Evolutionary conservation across 2,888 invertebrate genomes (phyloP), one percentile per base, ranked within the genome.

Genomic region (Tetanocera ferruginea): DNA sequence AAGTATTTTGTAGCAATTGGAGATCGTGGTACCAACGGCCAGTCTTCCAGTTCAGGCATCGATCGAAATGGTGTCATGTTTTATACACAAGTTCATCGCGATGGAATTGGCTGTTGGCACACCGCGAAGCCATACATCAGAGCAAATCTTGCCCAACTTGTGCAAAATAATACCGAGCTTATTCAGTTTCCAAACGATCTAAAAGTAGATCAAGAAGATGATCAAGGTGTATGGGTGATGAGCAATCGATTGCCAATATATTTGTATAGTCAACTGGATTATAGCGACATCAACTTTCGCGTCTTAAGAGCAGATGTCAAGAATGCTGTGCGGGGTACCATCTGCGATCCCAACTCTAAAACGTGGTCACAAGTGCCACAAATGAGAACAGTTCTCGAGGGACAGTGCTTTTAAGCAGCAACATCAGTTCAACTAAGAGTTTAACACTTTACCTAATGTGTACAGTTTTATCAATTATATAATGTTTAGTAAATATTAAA

Each of bases 91-190:
- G 94, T 96, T 0, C 93, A 94, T 72, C 91, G 93, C 76, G 95
- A 96, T 85, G 93, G 93, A 19, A 90, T 96, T 0, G 95, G 94
- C 62, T 96, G 96, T 85, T 96, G 96, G 96, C 94, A 96, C 83
- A 93, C 93, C 0, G 91, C 91, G 0, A 95, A 94, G 83, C 92
- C 93, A 0, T 95, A 95, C 85, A 91, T 90, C 57, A 91, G 92
- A 43, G 90, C 90, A 9, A 94, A 93, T 82, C 89, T 93, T 25
- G 94, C 93, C 0, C 88, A 80, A 3, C 71, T 84, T 11, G 57
- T 81, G 5, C 71, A 78, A 8, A 79, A 78, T 11, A 31, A 5
- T 23, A 9, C 25, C 8, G 14, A 23, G 11, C 93, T 94, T 0
- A 89, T 96, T 80, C 91, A 95, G 19, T 96, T 96, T 86, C 96